These are phyloP conservation scores for Sinelater perroti DNA, from an alignment of 2,888 invertebrate species.

Conservation along the genomic window DNA sequence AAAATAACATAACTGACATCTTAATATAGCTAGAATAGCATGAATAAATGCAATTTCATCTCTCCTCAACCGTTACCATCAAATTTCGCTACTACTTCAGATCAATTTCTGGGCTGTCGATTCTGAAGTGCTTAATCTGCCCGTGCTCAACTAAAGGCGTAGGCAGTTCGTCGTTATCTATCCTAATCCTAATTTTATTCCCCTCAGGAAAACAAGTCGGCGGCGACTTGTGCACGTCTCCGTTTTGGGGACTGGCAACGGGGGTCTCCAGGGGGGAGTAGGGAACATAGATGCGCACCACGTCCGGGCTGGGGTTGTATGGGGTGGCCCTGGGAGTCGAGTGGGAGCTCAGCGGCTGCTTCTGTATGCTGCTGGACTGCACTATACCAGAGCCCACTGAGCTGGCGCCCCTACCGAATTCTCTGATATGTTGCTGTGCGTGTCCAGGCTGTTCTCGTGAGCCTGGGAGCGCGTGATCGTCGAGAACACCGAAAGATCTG, in stretches of 20 bases:
- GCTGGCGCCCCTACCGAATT: slow-evolving; percentile 71
- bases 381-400: slow-evolving; percentile 60
- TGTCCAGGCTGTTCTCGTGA: slow-evolving; percentile 78
- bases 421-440: slow-evolving; percentile 79
- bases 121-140: slow-evolving; percentile 59
- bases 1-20: too few relatives aligned
- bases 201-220: slow-evolving; percentile 69
- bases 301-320: slow-evolving; percentile 74
- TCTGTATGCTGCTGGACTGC: slow-evolving; percentile 61
- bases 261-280: slow-evolving; percentile 70
- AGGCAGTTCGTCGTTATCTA: slow-evolving; percentile 73
- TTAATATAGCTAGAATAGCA: too few relatives aligned
- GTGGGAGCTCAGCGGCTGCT: slow-evolving; percentile 61
- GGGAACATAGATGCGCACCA: slow-evolving; percentile 81
- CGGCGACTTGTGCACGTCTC: slow-evolving; percentile 57
- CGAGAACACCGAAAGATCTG: slow-evolving; percentile 82
- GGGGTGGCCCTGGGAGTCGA: slow-evolving; percentile 75
- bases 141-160: slow-evolving; percentile 72
- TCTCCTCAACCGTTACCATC: too few relatives aligned
- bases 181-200: slow-evolving; percentile 78
- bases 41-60: too few relatives aligned
- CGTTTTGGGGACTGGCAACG: slow-evolving; percentile 64
- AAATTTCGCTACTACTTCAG: slow-evolving; percentile 48
- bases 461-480: slow-evolving; percentile 76
- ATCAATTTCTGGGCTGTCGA: slow-evolving; percentile 58